Evolutionary conservation across 2,797 vertebrate species (phyloP).

Genomic region (Toxotes lorentzi): DNA sequence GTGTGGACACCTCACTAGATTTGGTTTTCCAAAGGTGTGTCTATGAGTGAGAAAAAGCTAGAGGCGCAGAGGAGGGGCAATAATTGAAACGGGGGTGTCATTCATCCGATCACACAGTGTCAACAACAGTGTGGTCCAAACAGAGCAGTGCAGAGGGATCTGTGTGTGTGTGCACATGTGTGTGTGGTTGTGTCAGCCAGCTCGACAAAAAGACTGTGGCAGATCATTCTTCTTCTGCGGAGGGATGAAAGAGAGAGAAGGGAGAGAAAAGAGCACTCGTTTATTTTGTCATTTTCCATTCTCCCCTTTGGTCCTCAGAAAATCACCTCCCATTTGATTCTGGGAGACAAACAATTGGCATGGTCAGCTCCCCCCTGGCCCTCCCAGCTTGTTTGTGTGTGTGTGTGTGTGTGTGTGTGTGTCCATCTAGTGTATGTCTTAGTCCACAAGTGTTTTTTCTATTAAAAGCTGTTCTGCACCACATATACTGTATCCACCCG

Average conservation of each 20-base stretch:
- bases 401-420: constrained; percentile 27
- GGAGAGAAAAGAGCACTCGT: constrained; percentile 63
- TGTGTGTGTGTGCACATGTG: constrained; percentile 12
- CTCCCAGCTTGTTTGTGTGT: constrained; percentile 21
- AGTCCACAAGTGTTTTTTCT: constrained; percentile 36
- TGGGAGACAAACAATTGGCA: constrained; percentile 64
- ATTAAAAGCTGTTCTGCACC: constrained; percentile 32
- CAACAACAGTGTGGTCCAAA: constrained; percentile 52
- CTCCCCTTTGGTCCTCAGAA: constrained; percentile 53
- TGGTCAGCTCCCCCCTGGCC: constrained; percentile 19
- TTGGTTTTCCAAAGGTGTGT: constrained; percentile 4
- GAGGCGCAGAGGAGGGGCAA: constrained; percentile 42
- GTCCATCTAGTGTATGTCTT: constrained; percentile 12
- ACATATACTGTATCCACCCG: constrained; percentile 8
- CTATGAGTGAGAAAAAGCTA: constrained; percentile 28
- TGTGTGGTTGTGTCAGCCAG: constrained; percentile 45
- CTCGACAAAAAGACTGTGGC: constrained; percentile 61
- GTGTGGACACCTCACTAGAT: constrained; percentile 26
- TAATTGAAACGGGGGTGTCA: constrained; percentile 69
- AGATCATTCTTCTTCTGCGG: constrained; percentile 65
- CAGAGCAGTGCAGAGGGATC: constrained; percentile 14
- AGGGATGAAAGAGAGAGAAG: constrained; percentile 54
- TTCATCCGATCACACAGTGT: constrained; percentile 60
- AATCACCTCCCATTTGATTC: constrained; percentile 69
- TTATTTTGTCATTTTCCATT: constrained; percentile 75